Conservation (phyloP, 2,113 vertebrate species). For the Indicator indicator region DNA sequence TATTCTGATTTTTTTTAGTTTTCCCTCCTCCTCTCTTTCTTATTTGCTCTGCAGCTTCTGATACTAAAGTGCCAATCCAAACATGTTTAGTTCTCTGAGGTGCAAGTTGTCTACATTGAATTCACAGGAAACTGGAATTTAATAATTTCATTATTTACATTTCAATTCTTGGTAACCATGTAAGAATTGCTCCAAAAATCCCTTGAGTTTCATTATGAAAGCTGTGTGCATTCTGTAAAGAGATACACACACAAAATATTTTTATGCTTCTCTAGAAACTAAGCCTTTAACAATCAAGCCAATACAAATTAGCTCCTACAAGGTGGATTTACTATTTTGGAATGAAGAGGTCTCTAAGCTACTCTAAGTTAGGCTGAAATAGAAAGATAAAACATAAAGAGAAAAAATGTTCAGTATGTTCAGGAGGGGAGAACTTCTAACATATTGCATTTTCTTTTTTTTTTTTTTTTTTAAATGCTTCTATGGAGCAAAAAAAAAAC, state of each 20-base stretch:
- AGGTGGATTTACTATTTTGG: background rate
- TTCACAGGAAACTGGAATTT: background rate
- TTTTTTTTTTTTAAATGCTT: background rate
- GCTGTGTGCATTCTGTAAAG: background rate
- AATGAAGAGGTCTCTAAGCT: background rate
- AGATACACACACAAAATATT: background rate
- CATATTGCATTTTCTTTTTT: background rate
- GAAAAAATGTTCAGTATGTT: background rate
- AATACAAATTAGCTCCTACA: background rate
- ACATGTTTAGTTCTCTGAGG: background rate
- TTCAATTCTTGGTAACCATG: background rate
- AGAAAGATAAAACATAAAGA: background rate
- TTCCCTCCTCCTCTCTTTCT: background rate
- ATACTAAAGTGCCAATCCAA: background rate
- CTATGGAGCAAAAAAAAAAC: background rate
- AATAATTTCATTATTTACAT: background rate
- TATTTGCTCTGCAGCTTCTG: background rate
- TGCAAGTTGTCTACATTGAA: background rate
- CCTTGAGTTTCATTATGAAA: background rate
- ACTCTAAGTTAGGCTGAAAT: background rate
- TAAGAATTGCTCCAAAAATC: background rate
- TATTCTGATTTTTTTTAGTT: background rate
- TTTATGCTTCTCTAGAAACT: background rate
- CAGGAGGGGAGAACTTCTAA: background rate
- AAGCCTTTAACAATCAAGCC: background rate